Conservation (phyloP, 2,888 invertebrate species). For the Latheticus oryzae region DNA sequence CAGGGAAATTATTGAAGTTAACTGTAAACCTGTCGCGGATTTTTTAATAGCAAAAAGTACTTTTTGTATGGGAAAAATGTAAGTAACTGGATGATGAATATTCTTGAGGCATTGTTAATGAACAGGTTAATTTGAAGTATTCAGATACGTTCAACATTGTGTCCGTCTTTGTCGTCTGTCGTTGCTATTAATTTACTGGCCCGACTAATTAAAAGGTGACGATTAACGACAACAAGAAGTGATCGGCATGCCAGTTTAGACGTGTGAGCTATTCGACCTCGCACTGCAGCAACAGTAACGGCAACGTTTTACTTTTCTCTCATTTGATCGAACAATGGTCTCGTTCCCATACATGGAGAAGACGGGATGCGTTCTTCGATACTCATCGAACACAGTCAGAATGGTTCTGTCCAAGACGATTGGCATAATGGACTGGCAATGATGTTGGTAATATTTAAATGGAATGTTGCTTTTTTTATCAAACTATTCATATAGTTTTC, state of each 20-base stretch:
- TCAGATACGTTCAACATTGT: slow-evolving; percentile 4
- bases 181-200: slow-evolving; percentile 58
- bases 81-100: too few species aligned
- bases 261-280: slow-evolving; percentile 63
- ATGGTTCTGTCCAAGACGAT: slow-evolving; percentile 31
- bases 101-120: too few species aligned
- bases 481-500: slow-evolving; percentile 26
- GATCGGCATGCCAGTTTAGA: slow-evolving; percentile 63
- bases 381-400: slow-evolving; percentile 35
- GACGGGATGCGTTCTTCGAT: slow-evolving; percentile 39
- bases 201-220: slow-evolving; percentile 66
- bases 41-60: too few species aligned
- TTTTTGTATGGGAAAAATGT: too few species aligned
- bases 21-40: too few species aligned
- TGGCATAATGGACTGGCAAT: slow-evolving; percentile 29
- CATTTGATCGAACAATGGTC: slow-evolving; percentile 36
- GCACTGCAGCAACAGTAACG: slow-evolving; percentile 37
- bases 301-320: slow-evolving; percentile 34
- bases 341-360: slow-evolving; percentile 37
- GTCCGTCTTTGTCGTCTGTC: slow-evolving; percentile 38
- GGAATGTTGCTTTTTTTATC: slow-evolving; percentile 20
- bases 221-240: slow-evolving; percentile 66
- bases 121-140: not conserved
- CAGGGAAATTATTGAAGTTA: slow-evolving; percentile 1
- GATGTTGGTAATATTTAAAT: slow-evolving; percentile 39